Evolutionary conservation across 2,888 invertebrate species (phyloP).

Genomic region (Microchrysa polita): DNA sequence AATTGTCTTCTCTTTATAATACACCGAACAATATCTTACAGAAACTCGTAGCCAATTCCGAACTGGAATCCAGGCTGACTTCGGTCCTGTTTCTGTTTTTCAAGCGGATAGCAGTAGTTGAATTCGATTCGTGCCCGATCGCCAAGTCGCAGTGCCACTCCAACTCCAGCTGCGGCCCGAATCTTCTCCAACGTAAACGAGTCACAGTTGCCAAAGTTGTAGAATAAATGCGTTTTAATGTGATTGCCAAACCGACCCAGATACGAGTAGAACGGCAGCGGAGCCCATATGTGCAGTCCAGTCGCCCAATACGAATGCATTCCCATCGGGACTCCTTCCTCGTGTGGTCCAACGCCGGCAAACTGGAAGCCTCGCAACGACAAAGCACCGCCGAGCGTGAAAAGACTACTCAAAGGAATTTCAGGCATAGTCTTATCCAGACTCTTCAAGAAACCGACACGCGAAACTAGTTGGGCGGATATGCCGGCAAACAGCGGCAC

Average conservation of each 20-base stretch:
- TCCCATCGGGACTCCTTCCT: constrained; percentile 79
- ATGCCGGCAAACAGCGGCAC: constrained; percentile 68
- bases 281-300: constrained; percentile 88
- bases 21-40: constrained; percentile 67
- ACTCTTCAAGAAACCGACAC: constrained; percentile 59
- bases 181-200: constrained; percentile 65
- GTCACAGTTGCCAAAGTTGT: constrained; percentile 87
- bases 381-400: constrained; percentile 81
- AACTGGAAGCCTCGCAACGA: constrained; percentile 87
- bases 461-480: constrained; percentile 60
- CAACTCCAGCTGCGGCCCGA: constrained; percentile 83
- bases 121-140: constrained; percentile 91
- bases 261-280: constrained; percentile 88
- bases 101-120: constrained; percentile 89
- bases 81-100: constrained; percentile 72
- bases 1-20: too few relatives aligned
- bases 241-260: constrained; percentile 82
- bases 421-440: constrained; percentile 56
- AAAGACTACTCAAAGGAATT: constrained; percentile 62
- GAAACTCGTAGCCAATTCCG: constrained; percentile 84
- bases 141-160: constrained; percentile 86
- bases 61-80: constrained; percentile 79
- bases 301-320: constrained; percentile 87
- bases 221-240: constrained; percentile 88
- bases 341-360: constrained; percentile 87